These are phyloP conservation scores for Mellivora capensis DNA, from an alignment of 2,113 vertebrate species.

Conservation along the genomic window DNA sequence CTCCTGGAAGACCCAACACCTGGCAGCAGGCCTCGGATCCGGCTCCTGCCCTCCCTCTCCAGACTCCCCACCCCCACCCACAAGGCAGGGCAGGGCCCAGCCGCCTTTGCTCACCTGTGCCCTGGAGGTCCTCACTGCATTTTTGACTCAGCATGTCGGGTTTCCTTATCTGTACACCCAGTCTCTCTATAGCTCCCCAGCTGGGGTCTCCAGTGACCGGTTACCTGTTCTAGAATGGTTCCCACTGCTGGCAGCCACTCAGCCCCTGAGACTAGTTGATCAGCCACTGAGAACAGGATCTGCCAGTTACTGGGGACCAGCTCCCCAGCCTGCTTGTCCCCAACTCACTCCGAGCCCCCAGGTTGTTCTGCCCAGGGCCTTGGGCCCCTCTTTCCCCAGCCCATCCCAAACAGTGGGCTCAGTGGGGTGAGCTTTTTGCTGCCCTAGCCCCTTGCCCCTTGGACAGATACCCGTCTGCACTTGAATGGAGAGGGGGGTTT, in stretches of 20 bases:
- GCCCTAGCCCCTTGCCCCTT: neutral
- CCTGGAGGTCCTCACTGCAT: neutral
- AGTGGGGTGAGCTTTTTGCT: neutral
- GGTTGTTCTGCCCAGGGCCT: neutral
- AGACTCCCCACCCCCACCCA: neutral
- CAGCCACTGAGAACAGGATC: neutral
- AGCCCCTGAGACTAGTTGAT: neutral
- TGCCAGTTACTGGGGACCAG: neutral
- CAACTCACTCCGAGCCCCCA: neutral
- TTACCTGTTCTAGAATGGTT: neutral
- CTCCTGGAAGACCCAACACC: neutral
- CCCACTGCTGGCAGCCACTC: neutral
- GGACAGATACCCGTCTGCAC: neutral
- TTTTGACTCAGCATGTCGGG: neutral
- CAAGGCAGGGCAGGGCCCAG: neutral
- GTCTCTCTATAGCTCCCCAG: neutral
- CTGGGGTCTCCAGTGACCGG: neutral
- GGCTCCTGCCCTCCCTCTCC: neutral
- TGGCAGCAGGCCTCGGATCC: neutral
- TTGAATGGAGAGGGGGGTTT: too few relatives aligned
- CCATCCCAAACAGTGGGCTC: accelerated
- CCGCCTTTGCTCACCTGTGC: neutral
- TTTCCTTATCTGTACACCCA: neutral
- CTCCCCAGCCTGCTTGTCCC: neutral
- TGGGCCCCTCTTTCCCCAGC: neutral